Base-by-base conservation (phyloP, 2,797 vertebrate genomes). In the Chelon labrosus region DNA sequence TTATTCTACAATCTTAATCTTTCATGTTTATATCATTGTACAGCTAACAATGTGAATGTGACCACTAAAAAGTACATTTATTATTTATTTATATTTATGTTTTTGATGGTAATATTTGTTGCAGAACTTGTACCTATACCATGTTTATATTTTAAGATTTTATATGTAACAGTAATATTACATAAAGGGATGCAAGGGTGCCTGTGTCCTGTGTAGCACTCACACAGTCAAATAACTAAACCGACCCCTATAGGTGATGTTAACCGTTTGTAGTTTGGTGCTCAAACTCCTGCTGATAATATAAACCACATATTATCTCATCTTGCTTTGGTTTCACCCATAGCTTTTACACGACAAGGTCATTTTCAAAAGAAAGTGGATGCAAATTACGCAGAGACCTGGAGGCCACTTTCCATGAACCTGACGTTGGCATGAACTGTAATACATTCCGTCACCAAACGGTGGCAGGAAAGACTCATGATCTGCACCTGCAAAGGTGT, bases 401-500 rank as follows among this genome's bases (percentile, higher is more conserved):
- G 10, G 20, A 19, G 9, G 8, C 9, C 46, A 5, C 16, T 52
- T 9, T 25, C 12, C 13, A 39, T 41, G 16, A 55, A 25, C 2
- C 7, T 52, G 31, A 11, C 0, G 0, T 35, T 38, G 25, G 10
- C 25, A 55, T 56, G 12, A 66, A 47, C 50, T 88, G 85, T 70
- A 85, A 74, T 90, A 65, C 85, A 58, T 70, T 46, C 16, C 19
- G 53, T 79, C 63, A 79, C 93, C 94, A 90, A 92, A 81, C 65
- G 91, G 80, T 91, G 94, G 90, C 93, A 91, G 85, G 55, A 84
- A 86, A 88, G 84, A 35, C 44, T 83, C 66, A 57, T 25, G 13
- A 38, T 75, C 8, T 39, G 10, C 0, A 87, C 77, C 86, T 89
- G 85, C 19, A 7, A 25, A 72, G 60, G 59, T 56, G 68, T 46